Base-by-base conservation (phyloP, 1,140 invertebrate species). In the Bombus impatiens region DNA sequence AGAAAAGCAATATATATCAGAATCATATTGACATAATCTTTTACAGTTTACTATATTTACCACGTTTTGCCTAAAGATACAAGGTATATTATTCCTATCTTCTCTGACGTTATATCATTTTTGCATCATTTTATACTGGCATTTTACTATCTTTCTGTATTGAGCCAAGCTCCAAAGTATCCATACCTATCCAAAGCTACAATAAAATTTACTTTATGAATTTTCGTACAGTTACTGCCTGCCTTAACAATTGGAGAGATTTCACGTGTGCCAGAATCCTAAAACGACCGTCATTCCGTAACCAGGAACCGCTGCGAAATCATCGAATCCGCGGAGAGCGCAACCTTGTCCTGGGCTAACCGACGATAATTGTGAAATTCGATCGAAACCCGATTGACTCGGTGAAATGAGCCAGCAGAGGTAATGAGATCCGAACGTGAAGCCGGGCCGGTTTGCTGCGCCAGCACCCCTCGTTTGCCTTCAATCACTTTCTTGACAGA, bases 401-500 rank as follows among this genome's bases (percentile, higher is more conserved):
- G 87, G 86, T 90, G 92, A 93, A 94, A 94, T 92, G 91, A 94
- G 88, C 91, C 75, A 82, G 67, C 79, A 81, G 37, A 87, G 88
- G 89, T 94, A 94, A 94, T 93, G 92, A 94, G 92, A 94, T 94
- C 90, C 80, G 87, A 86, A 79, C 72, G 78, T 57, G 77, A 87
- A 87, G 77, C 82, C 59, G 78, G 80, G 59, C 78, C 59, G 74
- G 71, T 78, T 86, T 78, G 82, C 86, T 76, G 84, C 84, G 84
- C 87, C 79, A 75, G 88, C 81, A 91, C 87, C 89, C 90, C 91
- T 87, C 92, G 91, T 92, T 94, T 92, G 92, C 93, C 93, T 94
- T 94, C 94, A 94, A 94, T 94, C 93, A 94, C 91, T 93, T 89
- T 92, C 93, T 93, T 94, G 94, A 95, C 94, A 94, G 94, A 93